Base-by-base conservation (phyloP, 2,888 invertebrate species). In the Ophion costatus region DNA sequence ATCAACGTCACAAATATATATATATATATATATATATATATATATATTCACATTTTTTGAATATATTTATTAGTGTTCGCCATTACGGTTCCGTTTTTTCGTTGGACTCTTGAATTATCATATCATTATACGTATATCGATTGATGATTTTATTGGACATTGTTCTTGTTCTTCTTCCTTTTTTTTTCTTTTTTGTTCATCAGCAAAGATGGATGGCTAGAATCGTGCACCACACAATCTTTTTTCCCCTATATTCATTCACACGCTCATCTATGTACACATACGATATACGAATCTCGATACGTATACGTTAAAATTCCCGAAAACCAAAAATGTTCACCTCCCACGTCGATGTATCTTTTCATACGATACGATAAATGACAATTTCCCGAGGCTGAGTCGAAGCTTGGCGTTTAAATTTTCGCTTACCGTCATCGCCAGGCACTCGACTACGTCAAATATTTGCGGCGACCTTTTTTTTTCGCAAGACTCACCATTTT, bases 121-220 rank as follows among this genome's bases (percentile, higher is more conserved):
- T 67, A 61, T 56, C 51, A 14, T 51, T 51, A 29, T 64, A 78
- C 42, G 56, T 74, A 67, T 67, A 33, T 61, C 75, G 63, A 57
- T 82, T 74, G 59, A 82, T 81, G 33, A 71, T 83, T 78, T 75
- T 64, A 56, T 67, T 81, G 38, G 42, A 17, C 61, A 73, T 59
- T 73, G 51, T 51, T 66, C 11, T 63, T 11, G 42, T 29, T 80
- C 67, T 69, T 75, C 20, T 77, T 70, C 75, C 42, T 78, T 66
- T 78, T 85, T 75, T 67, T n/a, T 38, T 59, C 14, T 24, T 29
- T 71, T 75, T 51, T 75, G 85, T 71, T 67, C 2, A 22, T 79
- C 78, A 57, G 80, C 63, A 74, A 87, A 84, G 91, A 90, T 88
- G 88, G 90, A 91, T 91, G 90, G 90, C 91, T 92, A 90, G 90